Evolutionary conservation across 2,797 vertebrate species (phyloP).

Genomic region (Sebastes jordani): DNA sequence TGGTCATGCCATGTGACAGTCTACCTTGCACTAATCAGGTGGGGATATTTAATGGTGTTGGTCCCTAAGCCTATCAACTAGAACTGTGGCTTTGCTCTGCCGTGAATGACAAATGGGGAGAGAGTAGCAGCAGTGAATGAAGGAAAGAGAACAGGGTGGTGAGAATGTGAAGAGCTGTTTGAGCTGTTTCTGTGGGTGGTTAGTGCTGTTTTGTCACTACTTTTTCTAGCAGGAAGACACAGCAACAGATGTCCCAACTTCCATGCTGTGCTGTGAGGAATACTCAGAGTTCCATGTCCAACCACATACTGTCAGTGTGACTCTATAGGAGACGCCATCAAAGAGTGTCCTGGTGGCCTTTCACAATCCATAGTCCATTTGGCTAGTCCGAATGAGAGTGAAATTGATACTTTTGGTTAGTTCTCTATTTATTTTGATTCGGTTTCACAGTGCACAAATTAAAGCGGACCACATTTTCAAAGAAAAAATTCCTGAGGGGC

Average conservation of each 20-base stretch:
- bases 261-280: conserved; percentile 50
- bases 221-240: conserved; percentile 49
- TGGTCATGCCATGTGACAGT: conserved; percentile 28
- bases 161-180: conserved; percentile 40
- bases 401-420: too few relatives aligned
- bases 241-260: conserved; percentile 66
- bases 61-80: conserved; percentile 70
- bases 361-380: too few relatives aligned
- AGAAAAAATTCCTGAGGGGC: too few relatives aligned
- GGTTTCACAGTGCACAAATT: too few relatives aligned
- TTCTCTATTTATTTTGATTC: too few relatives aligned
- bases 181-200: conserved; percentile 53
- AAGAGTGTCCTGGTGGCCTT: neutral
- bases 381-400: too few relatives aligned
- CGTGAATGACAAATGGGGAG: conserved; percentile 39
- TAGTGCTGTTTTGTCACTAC: conserved; percentile 17
- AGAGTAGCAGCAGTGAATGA: conserved; percentile 31
- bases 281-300: conserved; percentile 14
- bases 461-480: too few relatives aligned
- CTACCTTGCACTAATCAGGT: conserved; percentile 66
- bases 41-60: conserved; percentile 72
- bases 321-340: neutral
- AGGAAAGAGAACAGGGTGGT: conserved; percentile 18
- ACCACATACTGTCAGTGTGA: conserved; percentile 13
- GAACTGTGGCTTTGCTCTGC: conserved; percentile 61